Evolutionary conservation across 2,888 invertebrate species (phyloP), one percentile per base, ranked within the genome.

Genomic region (Erebia epiphron): DNA sequence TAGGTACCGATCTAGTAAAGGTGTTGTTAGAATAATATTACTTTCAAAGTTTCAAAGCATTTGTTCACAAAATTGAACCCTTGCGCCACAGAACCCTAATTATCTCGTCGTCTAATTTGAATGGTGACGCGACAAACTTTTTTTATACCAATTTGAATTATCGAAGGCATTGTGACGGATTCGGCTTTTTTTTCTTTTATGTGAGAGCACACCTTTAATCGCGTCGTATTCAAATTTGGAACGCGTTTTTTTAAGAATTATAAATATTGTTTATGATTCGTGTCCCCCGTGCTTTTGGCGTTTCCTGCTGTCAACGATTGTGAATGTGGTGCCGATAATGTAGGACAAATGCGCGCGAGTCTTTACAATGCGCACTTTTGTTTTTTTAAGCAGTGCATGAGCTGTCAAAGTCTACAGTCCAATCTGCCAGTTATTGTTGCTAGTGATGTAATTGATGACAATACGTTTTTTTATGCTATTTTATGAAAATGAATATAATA

Each of bases 291-390:
- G 83, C 87, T 88, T 87, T 88, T 85, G 85, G 85, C 86, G 86
- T 86, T 87, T 92, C 92, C 91, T 86, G 89, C 86, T 88, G 91
- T 91, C 89, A 89, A 81, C 85, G 81, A 79, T 87, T 86, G 89
- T 89, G 86, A 89, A 86, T 86, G 84, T 83, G 83, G 83, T 81
- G 84, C 79, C 78, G 78, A 80, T 88, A 89, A 89, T 84, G 86
- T 82, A 80, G 80, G 83, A 84, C 88, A 86, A 86, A 84, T 83
- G 86, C 82, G 75, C 75, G 73, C 73, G 74, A 72, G 68, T 70
- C 74, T 58, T 64, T 67, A 76, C 75, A 75, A 76, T 76, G 73
- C 71, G 56, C 57, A 63, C 72, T 68, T 73, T 76, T 74, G 70
- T 76, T 76, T 73, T 73, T 71, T 18, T 67, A 60, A n/a, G 14